Evolutionary conservation across 2,113 vertebrate genomes (phyloP).

Genomic region (Pongo pygmaeus): DNA sequence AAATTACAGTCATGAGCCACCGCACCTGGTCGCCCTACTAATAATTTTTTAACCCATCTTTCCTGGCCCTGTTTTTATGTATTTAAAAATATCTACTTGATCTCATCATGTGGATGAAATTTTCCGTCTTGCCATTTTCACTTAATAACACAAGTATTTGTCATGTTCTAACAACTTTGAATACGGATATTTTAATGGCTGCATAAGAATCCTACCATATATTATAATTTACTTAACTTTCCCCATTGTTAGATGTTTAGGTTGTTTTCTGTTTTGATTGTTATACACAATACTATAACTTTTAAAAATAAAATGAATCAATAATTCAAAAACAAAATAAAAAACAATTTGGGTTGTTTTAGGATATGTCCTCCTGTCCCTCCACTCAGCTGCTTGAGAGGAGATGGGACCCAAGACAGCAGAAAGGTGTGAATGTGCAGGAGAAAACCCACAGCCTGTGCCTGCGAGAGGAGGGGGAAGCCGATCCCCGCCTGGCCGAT

Average conservation of each 20-base stretch:
- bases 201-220: neutral
- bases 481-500: slow-evolving; percentile 50
- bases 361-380: neutral
- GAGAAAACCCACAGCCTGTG: neutral
- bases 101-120: neutral
- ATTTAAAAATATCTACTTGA: slow-evolving; percentile 24
- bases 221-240: neutral
- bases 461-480: neutral
- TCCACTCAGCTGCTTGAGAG: neutral
- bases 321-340: neutral
- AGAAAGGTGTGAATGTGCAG: neutral
- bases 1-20: too few relatives aligned
- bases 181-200: neutral
- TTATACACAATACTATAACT: neutral
- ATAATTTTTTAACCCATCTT: neutral
- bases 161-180: neutral
- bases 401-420: neutral
- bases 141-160: neutral
- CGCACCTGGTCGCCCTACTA: neutral
- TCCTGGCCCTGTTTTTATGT: neutral
- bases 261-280: neutral
- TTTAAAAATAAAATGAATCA: slow-evolving; percentile 34
- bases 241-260: neutral
- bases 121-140: slow-evolving; percentile 43
- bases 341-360: neutral